Evolutionary conservation across 2,797 vertebrate genomes (phyloP).

Genomic region (Florisuga fusca): DNA sequence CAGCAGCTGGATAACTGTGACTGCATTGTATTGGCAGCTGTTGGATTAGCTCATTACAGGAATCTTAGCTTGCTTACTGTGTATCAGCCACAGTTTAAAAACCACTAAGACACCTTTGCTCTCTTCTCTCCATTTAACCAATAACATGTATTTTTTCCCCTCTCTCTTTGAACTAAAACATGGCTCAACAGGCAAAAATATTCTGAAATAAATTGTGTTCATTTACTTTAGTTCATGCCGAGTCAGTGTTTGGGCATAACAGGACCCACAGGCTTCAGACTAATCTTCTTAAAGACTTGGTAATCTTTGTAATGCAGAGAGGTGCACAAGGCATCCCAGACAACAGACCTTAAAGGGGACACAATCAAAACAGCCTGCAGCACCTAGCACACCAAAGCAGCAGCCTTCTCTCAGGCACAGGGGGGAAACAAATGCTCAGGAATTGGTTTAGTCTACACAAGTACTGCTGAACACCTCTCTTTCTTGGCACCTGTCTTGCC

Average conservation of each 20-base stretch:
- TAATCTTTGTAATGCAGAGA: conserved; percentile 58
- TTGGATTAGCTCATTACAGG: neutral
- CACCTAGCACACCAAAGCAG: neutral
- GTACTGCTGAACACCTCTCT: neutral
- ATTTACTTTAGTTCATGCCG: neutral
- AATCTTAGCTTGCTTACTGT: neutral
- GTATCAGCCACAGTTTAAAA: neutral
- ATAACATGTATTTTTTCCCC: neutral
- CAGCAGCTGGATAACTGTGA: neutral
- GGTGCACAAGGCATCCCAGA: neutral
- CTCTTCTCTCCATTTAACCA: neutral
- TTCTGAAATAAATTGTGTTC: neutral
- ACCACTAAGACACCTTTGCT: neutral
- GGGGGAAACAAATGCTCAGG: accelerated
- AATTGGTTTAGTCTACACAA: neutral
- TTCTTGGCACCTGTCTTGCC: neutral
- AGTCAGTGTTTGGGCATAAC: neutral
- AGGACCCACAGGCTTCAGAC: neutral
- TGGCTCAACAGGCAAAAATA: neutral
- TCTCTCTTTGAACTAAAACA: neutral
- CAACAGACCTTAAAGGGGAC: conserved; percentile 36
- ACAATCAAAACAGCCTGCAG: neutral
- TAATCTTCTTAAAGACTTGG: conserved; percentile 58
- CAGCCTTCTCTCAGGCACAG: neutral
- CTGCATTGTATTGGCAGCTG: neutral